Conservation (phyloP, 2,797 vertebrate species). For the Philypnodon macrostomus region DNA sequence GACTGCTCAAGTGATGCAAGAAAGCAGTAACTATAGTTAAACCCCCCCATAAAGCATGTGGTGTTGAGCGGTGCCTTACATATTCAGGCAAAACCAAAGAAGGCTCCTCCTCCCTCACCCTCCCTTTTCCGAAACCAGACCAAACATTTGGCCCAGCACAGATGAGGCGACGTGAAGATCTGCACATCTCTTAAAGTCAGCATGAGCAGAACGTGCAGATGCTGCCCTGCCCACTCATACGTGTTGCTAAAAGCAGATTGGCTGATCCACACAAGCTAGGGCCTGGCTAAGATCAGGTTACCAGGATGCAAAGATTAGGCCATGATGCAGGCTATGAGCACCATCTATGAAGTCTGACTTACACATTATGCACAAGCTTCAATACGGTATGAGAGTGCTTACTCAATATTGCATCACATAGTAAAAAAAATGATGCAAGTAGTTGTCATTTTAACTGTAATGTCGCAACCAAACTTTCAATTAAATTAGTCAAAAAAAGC, state of each 20-base stretch:
- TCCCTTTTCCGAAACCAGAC: slow-evolving; percentile 6
- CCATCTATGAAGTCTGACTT: neutral
- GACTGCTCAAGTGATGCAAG: slow-evolving; percentile 36
- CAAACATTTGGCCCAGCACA: slow-evolving; percentile 7
- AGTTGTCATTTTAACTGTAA: neutral
- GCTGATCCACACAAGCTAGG: slow-evolving; percentile 9
- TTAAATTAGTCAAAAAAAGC: too few species aligned
- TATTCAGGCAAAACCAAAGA: neutral
- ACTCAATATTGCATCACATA: slow-evolving; percentile 19
- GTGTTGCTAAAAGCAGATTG: slow-evolving; percentile 43
- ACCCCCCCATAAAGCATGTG: neutral
- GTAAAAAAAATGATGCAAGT: neutral
- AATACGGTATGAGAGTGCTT: slow-evolving; percentile 6
- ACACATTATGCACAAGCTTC: neutral
- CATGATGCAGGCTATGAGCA: neutral
- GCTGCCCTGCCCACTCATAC: slow-evolving; percentile 32
- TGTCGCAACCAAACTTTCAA: neutral
- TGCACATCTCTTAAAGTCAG: slow-evolving; percentile 59
- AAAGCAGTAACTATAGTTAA: slow-evolving; percentile 17
- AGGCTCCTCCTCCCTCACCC: slow-evolving; percentile 3
- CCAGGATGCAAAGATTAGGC: slow-evolving; percentile 6
- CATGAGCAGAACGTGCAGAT: slow-evolving; percentile 35
- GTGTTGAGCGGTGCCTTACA: neutral
- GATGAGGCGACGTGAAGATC: slow-evolving; percentile 68
- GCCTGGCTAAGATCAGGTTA: slow-evolving; percentile 43